phyloP scores from a whole-genome alignment of 1,140 invertebrate genomes.

The Pseudachorutes palmiensis region DNA sequence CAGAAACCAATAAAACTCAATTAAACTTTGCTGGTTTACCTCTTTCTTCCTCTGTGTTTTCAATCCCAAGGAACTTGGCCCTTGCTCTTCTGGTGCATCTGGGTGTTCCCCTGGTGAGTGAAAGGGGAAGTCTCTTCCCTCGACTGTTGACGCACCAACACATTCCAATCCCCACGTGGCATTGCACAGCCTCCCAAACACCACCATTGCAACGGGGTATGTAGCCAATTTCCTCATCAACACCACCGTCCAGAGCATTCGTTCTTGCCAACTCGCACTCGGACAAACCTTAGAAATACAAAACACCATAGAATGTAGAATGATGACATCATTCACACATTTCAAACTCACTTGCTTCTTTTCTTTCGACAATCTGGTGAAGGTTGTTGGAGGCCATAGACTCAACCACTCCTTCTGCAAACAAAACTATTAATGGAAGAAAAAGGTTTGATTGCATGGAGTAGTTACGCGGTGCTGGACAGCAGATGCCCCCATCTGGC shows the following conservation, averaged over 20 bases:
- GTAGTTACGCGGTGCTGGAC: constrained; percentile 27
- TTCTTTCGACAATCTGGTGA: too few species aligned
- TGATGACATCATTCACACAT: too few species aligned
- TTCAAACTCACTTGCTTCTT: too few species aligned
- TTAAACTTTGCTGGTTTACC: constrained; percentile 23
- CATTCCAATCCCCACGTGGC: constrained; percentile 65
- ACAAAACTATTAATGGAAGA: too few species aligned
- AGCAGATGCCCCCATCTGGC: constrained; percentile 29
- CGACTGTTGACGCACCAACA: constrained; percentile 77
- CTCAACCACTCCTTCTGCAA: too few species aligned
- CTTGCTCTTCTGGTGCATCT: constrained; percentile 63
- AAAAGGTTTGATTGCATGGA: too few species aligned
- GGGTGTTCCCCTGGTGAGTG: constrained; percentile 54
- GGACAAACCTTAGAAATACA: constrained; percentile 60
- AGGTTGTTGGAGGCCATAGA: too few species aligned
- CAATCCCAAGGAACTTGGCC: constrained; percentile 17
- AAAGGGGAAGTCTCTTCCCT: constrained; percentile 69
- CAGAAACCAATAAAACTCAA: background rate
- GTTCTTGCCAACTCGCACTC: constrained; percentile 64
- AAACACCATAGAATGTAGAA: too few species aligned
- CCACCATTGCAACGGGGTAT: constrained; percentile 65
- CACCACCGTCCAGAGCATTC: constrained; percentile 58
- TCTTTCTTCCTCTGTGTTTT: too few species aligned
- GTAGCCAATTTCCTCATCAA: constrained; percentile 62
- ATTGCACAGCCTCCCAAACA: constrained; percentile 70